Base-by-base conservation (phyloP, 1,140 invertebrate genomes). In the Leptinotarsa lineolata region DNA sequence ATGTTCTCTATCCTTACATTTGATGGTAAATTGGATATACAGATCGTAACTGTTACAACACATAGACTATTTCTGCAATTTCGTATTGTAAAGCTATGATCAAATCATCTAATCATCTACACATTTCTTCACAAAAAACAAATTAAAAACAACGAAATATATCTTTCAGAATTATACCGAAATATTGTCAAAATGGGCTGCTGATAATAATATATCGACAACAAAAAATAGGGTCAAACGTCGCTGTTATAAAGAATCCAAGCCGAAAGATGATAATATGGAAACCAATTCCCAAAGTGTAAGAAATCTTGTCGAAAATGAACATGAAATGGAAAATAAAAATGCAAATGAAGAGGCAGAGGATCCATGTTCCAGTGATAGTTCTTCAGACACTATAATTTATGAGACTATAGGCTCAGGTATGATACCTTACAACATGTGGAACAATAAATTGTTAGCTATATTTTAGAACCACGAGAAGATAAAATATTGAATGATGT, bases 121-220 rank as follows among this genome's bases (percentile, higher is more conserved):
- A 11, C 11, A 39, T 39, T 39, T 39, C 8, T 39, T 39, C 30
- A 39, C 11, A 0, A 8, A 30, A 30, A 30, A 30, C 30, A 30
- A 30, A 30, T 39, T 39, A 8, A 39, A 39, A 11, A 39, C 30
- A 39, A 39, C 30, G 11, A 39, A 39, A 65, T 13, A n/a, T 16
- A 16, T 24, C 12, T 65, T 65, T 24, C 21, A 65, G 63, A 39
- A 24, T 30, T 65, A 65, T 65, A n/a, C 13, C 4, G 39, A 65
- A 65, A 65, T 39, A n/a, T 24, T 65, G 8, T 65, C 63, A 22
- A 65, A 65, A 65, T 65, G 63, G 63, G 63, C 63, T 13, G 6
- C 0, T 24, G 22, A 22, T 3, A 65, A 65, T 65, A 21, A 65
- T 65, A 21, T 65, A 65, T 61, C 15, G 15, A 0, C 6, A 18